phyloP scores from a whole-genome alignment of 2,888 invertebrate genomes.

The Hesperia comma region DNA sequence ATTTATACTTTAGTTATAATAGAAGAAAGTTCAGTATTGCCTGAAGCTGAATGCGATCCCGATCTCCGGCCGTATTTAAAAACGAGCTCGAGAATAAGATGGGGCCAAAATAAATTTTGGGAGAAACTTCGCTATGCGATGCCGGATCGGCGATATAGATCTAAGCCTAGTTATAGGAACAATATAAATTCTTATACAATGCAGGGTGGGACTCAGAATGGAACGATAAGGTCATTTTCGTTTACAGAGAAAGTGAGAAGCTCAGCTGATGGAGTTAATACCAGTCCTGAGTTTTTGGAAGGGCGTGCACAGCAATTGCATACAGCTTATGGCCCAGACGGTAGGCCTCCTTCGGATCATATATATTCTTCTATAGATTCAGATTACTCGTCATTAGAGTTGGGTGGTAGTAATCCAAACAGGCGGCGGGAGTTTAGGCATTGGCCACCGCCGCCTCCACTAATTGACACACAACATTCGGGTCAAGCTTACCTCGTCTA shows the following conservation, averaged over 20 bases:
- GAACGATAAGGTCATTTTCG: slow-evolving; percentile 85
- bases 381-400: slow-evolving; percentile 92
- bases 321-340: slow-evolving; percentile 78
- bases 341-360: slow-evolving; percentile 92
- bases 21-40: slow-evolving; percentile 91
- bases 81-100: slow-evolving; percentile 91
- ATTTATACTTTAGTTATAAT: slow-evolving; percentile 93
- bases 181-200: slow-evolving; percentile 94
- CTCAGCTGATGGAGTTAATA: slow-evolving; percentile 77
- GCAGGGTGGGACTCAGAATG: slow-evolving; percentile 85
- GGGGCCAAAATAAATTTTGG: slow-evolving; percentile 97
- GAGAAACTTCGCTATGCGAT: slow-evolving; percentile 94
- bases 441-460: slow-evolving; percentile 76
- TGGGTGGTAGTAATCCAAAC: slow-evolving; percentile 80
- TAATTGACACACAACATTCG: slow-evolving; percentile 73
- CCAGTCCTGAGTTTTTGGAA: slow-evolving; percentile 85
- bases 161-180: slow-evolving; percentile 86
- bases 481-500: slow-evolving; percentile 82
- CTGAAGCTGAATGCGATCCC: slow-evolving; percentile 92
- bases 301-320: slow-evolving; percentile 68
- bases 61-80: slow-evolving; percentile 95
- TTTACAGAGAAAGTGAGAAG: slow-evolving; percentile 80
- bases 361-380: slow-evolving; percentile 96
- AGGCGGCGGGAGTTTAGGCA: slow-evolving; percentile 75
- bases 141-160: slow-evolving; percentile 87